A percentile compares a stretch with the other conserved stretches of the same genome.
phyloP scores from a whole-genome alignment of 2,797 vertebrate species.

The Tinamus major region DNA sequence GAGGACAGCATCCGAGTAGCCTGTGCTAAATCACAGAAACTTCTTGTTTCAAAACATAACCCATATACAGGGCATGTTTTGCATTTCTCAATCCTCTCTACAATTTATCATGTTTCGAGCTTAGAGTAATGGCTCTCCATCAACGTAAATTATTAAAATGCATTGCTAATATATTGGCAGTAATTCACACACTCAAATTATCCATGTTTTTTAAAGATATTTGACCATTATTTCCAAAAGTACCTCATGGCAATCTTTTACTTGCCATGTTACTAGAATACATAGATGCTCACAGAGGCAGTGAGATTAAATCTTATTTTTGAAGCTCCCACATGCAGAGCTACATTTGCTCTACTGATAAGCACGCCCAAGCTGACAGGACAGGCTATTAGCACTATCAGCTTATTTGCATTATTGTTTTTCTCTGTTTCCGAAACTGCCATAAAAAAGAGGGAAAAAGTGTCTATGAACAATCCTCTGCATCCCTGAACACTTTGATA shows the following conservation, averaged over 20 bases:
- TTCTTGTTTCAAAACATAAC: background rate
- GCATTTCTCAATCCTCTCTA: background rate
- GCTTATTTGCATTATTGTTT: background rate
- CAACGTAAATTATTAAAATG: background rate
- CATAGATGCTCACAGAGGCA: background rate
- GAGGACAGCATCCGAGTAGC: background rate
- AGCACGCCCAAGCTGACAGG: background rate
- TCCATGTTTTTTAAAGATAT: background rate
- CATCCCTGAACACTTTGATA: background rate
- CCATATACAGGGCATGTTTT: background rate
- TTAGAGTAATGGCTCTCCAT: background rate
- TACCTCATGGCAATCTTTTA: background rate
- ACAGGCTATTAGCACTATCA: background rate
- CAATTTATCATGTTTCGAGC: background rate
- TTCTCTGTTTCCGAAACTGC: background rate
- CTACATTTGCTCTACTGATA: background rate
- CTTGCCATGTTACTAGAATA: background rate
- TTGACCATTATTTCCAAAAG: background rate
- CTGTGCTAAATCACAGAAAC: background rate
- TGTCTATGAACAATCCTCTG: rapidly evolving
- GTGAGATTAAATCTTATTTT: background rate
- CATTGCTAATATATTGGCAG: background rate
- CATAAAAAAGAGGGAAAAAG: background rate
- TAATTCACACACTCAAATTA: background rate
- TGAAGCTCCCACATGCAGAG: background rate